Conservation (phyloP, 2,797 vertebrate genomes). For the Pachyuromys duprasi region DNA sequence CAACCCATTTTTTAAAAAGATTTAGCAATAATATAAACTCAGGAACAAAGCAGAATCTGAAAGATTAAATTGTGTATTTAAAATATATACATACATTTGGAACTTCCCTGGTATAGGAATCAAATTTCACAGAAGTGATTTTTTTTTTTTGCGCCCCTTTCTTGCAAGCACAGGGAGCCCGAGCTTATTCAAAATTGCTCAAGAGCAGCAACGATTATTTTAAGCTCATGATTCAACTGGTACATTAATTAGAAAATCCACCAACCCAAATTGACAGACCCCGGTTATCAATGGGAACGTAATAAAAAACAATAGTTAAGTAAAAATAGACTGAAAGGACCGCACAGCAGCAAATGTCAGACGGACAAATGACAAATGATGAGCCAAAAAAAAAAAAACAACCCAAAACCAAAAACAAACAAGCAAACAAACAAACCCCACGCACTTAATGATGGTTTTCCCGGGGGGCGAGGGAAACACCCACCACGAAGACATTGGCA, state of each 20-base stretch:
- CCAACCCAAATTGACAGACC: constrained; percentile 78
- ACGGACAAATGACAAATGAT: constrained; percentile 57
- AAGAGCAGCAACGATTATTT: constrained; percentile 79
- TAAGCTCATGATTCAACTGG: constrained; percentile 81
- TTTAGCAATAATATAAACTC: constrained; percentile 46
- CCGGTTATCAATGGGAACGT: constrained; percentile 74
- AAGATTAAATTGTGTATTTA: constrained; percentile 57
- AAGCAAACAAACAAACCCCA: neutral
- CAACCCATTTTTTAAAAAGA: constrained; percentile 54
- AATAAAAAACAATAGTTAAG: constrained; percentile 77
- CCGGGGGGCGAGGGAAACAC: constrained; percentile 2
- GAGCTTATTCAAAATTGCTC: constrained; percentile 77
- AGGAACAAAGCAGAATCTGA: constrained; percentile 49
- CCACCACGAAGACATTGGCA: constrained; percentile 47
- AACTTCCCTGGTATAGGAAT: constrained; percentile 74
- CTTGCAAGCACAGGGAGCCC: constrained; percentile 60
- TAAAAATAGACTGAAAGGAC: constrained; percentile 73
- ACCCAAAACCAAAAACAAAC: too few species aligned
- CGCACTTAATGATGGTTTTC: constrained; percentile 18
- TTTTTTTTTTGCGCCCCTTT: neutral
- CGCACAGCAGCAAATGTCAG: constrained; percentile 48
- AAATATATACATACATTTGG: constrained; percentile 51
- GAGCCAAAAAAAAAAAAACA: constrained; percentile 58
- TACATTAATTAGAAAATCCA: constrained; percentile 82
- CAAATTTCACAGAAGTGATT: constrained; percentile 58